Base-by-base conservation (phyloP, 2,113 vertebrate species). In the Junco hyemalis region DNA sequence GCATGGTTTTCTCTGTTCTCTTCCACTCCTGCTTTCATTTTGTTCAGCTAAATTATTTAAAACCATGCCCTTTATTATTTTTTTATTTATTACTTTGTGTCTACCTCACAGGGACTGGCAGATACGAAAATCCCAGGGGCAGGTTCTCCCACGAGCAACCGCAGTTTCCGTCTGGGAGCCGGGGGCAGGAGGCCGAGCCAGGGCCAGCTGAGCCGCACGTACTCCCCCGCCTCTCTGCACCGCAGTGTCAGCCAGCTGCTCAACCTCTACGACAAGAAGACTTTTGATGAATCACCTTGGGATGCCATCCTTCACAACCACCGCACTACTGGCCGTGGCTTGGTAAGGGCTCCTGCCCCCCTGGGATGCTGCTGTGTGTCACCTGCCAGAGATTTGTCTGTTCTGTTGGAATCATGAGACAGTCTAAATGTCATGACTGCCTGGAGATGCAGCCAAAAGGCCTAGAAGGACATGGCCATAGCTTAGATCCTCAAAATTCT, bases 201-300 rank as follows among this genome's bases (percentile, higher is more conserved):
- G 89, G 95, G 97, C 70, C 98, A 98, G 71, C 93, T 98, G 23
- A 97, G 91, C 24, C 98, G 81, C 19, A 89, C 97, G 12, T 99
- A 95, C 28, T 98, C 99, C 78, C 98, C 97, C 70, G 97, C 97
- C 65, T 98, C 98, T 40, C 97, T 99, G 40, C 99, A 98, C 36
- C 98, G 98, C 70, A 99, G 99, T 4, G 97, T 98, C 94, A 99
- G 99, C 93, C 99, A 99, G 93, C 98, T 99, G 81, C 98, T 99
- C 19, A 97, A 97, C 78, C 90, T 96, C n/a, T 97, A 97, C 0
- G 98, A 99, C 96, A 98, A 98, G 92, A 99, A 99, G 90, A 98
- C 98, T 28, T 79, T 98, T 66, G 98, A 99, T 2, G 97, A 98
- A 24, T 95, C 98, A 5, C 97, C 98, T 26, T 99, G 99, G 99